A percentile compares a stretch with the other conserved stretches of the same genome.
Evolutionary conservation across 1,140 invertebrate genomes (phyloP).

Genomic region (Ditylenchus dipsaci): DNA sequence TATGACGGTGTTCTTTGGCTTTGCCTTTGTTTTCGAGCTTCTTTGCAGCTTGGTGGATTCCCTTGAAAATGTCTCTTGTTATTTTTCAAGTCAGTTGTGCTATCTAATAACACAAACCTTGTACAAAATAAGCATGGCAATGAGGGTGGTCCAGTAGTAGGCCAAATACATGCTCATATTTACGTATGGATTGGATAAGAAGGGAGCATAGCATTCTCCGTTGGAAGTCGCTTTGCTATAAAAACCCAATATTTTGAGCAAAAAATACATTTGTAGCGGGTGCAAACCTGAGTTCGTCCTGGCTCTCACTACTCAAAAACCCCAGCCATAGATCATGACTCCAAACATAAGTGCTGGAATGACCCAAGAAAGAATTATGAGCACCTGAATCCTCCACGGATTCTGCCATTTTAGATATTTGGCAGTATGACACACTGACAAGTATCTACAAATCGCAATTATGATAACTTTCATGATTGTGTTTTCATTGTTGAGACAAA

Average conservation of each 20-base stretch:
- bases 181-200: conserved; percentile 56
- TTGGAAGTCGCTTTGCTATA: conserved; percentile 41
- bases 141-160: conserved; percentile 57
- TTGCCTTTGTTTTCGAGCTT: conserved; percentile 57
- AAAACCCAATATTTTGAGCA: not conserved
- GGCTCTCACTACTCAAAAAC: conserved; percentile 43
- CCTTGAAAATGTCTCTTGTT: conserved; percentile 37
- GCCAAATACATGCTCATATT: conserved; percentile 58
- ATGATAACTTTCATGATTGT: not conserved
- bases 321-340: conserved; percentile 57
- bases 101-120: no score
- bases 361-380: conserved; percentile 55
- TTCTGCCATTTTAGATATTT: conserved; percentile 57
- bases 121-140: conserved; percentile 57
- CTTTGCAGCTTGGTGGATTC: conserved; percentile 57
- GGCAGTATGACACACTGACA: conserved; percentile 64
- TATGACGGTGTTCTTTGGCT: conserved; percentile 57
- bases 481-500: conserved; percentile 16
- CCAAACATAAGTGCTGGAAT: conserved; percentile 54
- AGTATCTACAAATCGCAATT: conserved; percentile 65
- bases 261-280: not conserved
- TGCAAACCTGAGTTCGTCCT: not conserved
- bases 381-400: conserved; percentile 49
- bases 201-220: conserved; percentile 55
- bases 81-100: no score